Base-by-base conservation (phyloP, 2,113 vertebrate genomes). In the Muntiacus muntjak region DNA sequence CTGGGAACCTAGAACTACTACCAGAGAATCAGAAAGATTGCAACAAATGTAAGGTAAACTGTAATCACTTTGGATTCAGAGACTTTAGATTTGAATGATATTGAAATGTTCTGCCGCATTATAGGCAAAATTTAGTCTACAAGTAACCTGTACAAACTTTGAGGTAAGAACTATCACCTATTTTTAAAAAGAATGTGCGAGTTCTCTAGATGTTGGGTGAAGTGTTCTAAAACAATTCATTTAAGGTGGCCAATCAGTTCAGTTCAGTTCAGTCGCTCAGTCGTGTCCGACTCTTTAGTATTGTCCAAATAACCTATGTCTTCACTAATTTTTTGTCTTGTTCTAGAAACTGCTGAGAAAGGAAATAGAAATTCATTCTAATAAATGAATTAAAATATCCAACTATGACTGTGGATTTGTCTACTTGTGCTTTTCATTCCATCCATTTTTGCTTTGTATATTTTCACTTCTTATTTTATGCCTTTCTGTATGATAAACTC, bases 121-220 rank as follows among this genome's bases (percentile, higher is more conserved):
- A 25, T 71, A 81, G 16, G 10, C 36, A 85, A 62, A 60, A 78
- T 89, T 43, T 96, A 71, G 78, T 91, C 19, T 74, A 74, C 15
- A 87, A 16, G 28, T n/a, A 87, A 58, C 43, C 21, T 57, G 52
- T 47, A 55, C 14, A 55, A 23, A 7, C 57, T 40, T 76, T 88
- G 71, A 23, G n/a, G 40, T 78, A 36, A 92, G n/a, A 96, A n/a
- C 25, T 45, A 57, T 43, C 9, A 62, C 1, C 45, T 5, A 40
- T 67, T 96, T 67, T 94, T 84, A 47, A 90, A 92, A 97, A 94
- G n/a, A 94, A n/a, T 40, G 30, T 83, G 21, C 81, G 21, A 57
- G 9, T 82, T 96, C 16, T 93, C 1, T 84, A 95, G 40, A 78
- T 86, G 13, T 30, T 88, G 16, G 5, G 33, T 62, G 33, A 94